Percentiles rank a stretch among this genome's conserved stretches.
These are phyloP conservation scores for Eumerus sabulonum DNA, from an alignment of 2,888 invertebrate genomes.

Conservation along the genomic window DNA sequence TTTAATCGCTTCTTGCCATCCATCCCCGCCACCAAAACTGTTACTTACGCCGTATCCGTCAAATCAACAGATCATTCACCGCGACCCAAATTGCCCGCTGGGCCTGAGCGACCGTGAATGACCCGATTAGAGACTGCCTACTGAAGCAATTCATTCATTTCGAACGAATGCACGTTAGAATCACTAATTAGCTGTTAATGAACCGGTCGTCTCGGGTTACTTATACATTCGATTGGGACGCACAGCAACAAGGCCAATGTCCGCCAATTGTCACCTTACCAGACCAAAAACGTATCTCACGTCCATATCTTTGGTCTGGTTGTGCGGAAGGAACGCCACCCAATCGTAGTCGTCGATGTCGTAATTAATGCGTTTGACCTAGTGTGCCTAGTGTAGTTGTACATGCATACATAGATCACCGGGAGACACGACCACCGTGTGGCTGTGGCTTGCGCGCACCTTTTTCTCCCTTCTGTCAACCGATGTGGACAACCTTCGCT, in stretches of 20 bases:
- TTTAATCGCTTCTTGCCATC: too few species aligned
- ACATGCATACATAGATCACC: conserved; percentile 21
- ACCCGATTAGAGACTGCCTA: background rate
- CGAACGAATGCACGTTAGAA: too few species aligned
- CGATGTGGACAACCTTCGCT: conserved; percentile 38
- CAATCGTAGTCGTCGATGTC: conserved; percentile 19
- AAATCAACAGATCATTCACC: background rate
- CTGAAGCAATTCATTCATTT: conserved; percentile 5
- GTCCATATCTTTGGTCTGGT: background rate
- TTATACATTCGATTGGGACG: background rate
- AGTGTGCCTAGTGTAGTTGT: conserved; percentile 1
- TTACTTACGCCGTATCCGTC: too few species aligned
- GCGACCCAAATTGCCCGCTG: background rate
- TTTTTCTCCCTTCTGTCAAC: conserved; percentile 20
- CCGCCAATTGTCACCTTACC: background rate
- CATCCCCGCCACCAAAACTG: too few species aligned
- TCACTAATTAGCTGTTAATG: conserved; percentile 6
- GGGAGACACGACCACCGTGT: conserved; percentile 1
- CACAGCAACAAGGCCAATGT: background rate
- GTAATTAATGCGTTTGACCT: conserved; percentile 44
- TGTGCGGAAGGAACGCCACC: background rate
- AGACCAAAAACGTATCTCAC: background rate
- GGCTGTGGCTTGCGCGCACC: conserved; percentile 21
- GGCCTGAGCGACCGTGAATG: background rate
- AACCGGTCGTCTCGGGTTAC: background rate